Conservation (phyloP, 2,797 vertebrate genomes). For the Peromyscus nudipes region DNA sequence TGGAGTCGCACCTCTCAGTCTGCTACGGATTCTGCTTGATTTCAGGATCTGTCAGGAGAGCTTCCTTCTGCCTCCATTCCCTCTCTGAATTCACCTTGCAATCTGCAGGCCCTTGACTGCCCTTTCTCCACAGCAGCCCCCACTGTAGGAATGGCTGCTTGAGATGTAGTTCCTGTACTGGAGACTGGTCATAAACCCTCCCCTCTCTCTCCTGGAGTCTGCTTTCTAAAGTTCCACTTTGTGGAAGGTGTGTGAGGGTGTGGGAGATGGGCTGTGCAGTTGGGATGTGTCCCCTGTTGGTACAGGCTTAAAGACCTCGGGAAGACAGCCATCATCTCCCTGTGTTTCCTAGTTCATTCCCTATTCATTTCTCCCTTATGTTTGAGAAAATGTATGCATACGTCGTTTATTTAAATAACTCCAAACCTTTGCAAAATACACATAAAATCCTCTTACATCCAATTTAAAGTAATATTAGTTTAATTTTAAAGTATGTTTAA, state of each 20-base stretch:
- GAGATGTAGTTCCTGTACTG: no score
- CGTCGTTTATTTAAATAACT: not conserved
- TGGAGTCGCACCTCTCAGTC: not conserved
- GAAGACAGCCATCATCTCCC: no score
- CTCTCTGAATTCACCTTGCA: not conserved
- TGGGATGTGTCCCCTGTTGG: not conserved
- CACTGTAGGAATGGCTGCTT: rapidly evolving
- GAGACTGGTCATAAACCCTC: rapidly evolving
- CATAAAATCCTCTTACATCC: not conserved
- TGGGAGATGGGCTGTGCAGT: no score
- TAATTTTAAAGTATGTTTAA: constrained; percentile 1
- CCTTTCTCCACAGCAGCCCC: not conserved
- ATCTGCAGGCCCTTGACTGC: rapidly evolving
- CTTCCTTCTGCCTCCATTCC: not conserved
- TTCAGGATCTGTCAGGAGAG: not conserved
- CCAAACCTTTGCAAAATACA: not conserved
- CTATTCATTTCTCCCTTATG: not conserved
- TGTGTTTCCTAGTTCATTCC: not conserved
- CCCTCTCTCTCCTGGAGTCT: not conserved
- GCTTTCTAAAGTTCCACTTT: not conserved
- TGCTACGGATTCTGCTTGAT: not conserved
- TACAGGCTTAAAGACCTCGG: no score
- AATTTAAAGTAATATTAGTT: not conserved
- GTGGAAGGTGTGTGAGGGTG: not conserved
- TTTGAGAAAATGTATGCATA: not conserved